Evolutionary conservation across 2,888 invertebrate species (phyloP), one percentile per base, ranked within the genome.

Genomic region (Aethes cnicana): DNA sequence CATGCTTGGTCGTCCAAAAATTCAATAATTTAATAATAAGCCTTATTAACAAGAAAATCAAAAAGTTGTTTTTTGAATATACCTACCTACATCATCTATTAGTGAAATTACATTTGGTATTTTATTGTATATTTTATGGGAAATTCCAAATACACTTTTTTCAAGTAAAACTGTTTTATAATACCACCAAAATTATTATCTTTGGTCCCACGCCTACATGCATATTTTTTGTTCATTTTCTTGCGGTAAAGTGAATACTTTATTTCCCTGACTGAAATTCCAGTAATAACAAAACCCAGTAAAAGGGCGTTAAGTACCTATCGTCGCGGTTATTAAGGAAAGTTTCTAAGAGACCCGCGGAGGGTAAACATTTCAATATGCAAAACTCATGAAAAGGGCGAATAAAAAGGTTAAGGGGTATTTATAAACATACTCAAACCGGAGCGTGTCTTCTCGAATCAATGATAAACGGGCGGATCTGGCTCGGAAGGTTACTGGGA

Each of bases 301-400:
- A 17, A 41, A 18, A 17, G 39, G 28, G 42, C 12, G n/a, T 35
- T 18, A 26, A 46, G 26, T 35, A 26, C 46, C 26, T 46, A 26
- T 26, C 25, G 26, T 28, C 26, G 18, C 9, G 26, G 58, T 46
- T 53, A 56, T 46, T 48, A 36, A 28, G 46, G 35, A 37, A 35
- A 37, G 43, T 64, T 63, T 61, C 59, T 63, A 66, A 64, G 50
- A 59, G 58, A 57, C 54, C 17, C 50, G 28, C 50, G 47, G 42
- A 41, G 54, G 41, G 58, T 61, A 63, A 67, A 67, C 64, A 66
- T 58, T 56, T 59, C 61, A 69, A 63, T 54, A 57, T 52, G 60
- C 57, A 62, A 60, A 59, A 61, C 61, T 62, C 55, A 58, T 62
- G 61, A 69, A 68, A 66, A 63, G 61, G 59, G 61, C 54, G 35